Conservation (phyloP, 2,113 vertebrate genomes). For the Charadrius vociferus region DNA sequence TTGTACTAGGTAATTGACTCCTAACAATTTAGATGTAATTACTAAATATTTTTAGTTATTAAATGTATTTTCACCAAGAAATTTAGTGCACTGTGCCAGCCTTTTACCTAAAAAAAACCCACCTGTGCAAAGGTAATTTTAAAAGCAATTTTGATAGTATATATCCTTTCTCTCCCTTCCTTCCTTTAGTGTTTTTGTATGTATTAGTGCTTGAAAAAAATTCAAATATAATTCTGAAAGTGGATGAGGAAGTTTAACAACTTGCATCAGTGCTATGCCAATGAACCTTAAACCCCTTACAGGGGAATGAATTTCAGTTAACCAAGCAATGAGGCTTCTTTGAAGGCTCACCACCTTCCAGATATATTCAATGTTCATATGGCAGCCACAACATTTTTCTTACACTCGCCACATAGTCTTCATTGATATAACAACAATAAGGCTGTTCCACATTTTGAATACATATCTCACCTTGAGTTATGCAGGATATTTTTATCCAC, state of each 20-base stretch:
- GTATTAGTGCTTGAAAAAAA: neutral
- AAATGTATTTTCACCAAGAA: neutral
- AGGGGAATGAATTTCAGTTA: neutral
- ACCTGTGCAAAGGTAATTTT: neutral
- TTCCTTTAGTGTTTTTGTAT: neutral
- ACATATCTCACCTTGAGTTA: neutral
- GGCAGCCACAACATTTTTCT: neutral
- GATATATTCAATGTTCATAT: neutral
- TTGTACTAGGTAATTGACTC: neutral
- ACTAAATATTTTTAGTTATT: neutral
- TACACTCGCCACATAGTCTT: neutral
- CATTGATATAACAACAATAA: neutral
- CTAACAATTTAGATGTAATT: neutral
- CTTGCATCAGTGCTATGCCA: neutral
- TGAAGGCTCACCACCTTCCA: neutral
- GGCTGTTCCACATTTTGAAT: neutral
- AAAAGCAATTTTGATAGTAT: neutral
- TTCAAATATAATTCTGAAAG: neutral
- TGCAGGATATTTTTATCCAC: neutral
- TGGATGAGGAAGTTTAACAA: neutral
- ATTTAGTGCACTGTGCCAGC: neutral
- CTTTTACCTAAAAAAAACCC: neutral
- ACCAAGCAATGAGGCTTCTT: neutral
- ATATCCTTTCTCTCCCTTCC: neutral
- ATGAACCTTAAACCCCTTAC: neutral